phyloP scores from a whole-genome alignment of 1,140 invertebrate genomes.

The Sycobia sp. region DNA sequence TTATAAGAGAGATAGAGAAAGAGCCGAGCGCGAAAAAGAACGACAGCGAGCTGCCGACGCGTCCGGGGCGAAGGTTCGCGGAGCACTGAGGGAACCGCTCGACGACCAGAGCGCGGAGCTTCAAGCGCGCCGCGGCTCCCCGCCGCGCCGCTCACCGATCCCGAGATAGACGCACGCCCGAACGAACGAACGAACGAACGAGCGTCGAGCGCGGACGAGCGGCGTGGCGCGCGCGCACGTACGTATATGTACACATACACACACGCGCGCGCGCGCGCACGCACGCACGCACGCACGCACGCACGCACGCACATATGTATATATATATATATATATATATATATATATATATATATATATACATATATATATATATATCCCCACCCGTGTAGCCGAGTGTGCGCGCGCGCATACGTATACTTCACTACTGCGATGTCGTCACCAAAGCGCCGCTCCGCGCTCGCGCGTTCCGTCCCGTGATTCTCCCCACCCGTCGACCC shows the following conservation, averaged over 20 bases:
- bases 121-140: constrained; percentile 36
- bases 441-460: not conserved
- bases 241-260: too few species aligned
- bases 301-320: too few species aligned
- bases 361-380: too few species aligned
- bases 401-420: too few species aligned
- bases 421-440: too few species aligned
- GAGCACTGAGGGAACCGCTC: constrained; percentile 52
- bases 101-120: too few species aligned
- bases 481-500: constrained; percentile 35
- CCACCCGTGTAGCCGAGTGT: too few species aligned
- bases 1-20: not conserved
- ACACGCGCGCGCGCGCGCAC: constrained; percentile 16
- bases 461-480: constrained; percentile 38
- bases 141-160: too few species aligned
- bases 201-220: too few species aligned
- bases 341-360: too few species aligned
- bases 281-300: not conserved
- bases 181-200: constrained; percentile 15
- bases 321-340: too few species aligned
- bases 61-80: constrained; percentile 40
- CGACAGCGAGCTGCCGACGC: not conserved
- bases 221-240: too few species aligned
- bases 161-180: constrained; percentile 21
- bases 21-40: not conserved